Evolutionary conservation across 2,888 invertebrate species (phyloP).

Genomic region (Sinotaia quadrata): DNA sequence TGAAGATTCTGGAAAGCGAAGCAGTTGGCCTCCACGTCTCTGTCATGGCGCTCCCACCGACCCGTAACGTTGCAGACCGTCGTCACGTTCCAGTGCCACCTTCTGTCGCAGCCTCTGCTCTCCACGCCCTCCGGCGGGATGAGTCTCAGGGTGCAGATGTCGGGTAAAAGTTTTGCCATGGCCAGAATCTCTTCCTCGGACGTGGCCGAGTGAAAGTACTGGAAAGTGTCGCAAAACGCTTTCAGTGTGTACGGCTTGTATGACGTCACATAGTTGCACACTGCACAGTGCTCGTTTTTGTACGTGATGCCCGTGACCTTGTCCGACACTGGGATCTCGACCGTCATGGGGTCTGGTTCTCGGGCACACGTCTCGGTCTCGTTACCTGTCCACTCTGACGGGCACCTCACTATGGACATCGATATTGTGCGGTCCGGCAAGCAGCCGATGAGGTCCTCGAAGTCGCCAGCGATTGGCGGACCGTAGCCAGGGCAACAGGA

Average conservation of each 20-base stretch:
- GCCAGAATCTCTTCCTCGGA: background rate
- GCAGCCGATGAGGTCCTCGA: background rate
- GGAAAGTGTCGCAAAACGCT: background rate
- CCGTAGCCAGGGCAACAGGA: background rate
- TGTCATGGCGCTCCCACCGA: background rate
- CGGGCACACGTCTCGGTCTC: background rate
- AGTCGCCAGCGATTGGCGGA: background rate
- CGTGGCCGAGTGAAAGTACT: background rate
- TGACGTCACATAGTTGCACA: background rate
- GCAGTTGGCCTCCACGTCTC: background rate
- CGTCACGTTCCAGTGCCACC: background rate
- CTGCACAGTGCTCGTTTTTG: background rate
- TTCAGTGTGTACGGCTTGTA: background rate
- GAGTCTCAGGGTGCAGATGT: too few relatives aligned
- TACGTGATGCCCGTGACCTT: background rate
- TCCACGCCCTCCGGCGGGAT: too few relatives aligned
- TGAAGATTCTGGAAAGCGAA: background rate
- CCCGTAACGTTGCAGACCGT: background rate
- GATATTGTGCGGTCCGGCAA: background rate
- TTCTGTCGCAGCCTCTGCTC: too few relatives aligned
- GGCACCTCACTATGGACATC: background rate
- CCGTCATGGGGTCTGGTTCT: background rate
- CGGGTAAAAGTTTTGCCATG: background rate
- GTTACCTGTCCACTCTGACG: background rate
- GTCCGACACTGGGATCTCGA: background rate